Conservation (phyloP, 2,113 vertebrate species). For the Beaufortia kweichowensis region DNA sequence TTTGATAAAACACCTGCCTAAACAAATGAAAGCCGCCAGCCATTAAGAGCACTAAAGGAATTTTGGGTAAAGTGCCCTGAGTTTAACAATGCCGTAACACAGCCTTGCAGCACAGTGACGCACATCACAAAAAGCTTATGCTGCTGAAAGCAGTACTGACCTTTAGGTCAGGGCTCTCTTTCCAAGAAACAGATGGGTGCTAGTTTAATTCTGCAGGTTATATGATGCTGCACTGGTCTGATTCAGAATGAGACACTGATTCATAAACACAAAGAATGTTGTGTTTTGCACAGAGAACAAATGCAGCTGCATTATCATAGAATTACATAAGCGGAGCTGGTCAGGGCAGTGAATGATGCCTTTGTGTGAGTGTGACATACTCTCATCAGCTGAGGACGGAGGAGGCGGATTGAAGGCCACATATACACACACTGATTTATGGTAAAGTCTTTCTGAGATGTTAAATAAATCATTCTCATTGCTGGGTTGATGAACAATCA, state of each 20-base stretch:
- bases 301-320: not conserved
- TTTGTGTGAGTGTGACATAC: slow-evolving; percentile 41
- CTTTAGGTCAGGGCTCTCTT: not conserved
- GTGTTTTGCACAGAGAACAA: slow-evolving; percentile 3
- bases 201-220: slow-evolving; percentile 13
- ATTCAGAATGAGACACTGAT: not conserved
- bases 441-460: not conserved
- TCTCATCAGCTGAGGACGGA: slow-evolving; percentile 42
- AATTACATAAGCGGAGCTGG: slow-evolving; percentile 29
- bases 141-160: not conserved
- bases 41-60: slow-evolving; percentile 9
- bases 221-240: slow-evolving; percentile 5
- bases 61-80: slow-evolving; percentile 16
- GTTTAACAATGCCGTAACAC: not conserved
- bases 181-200: not conserved
- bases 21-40: not conserved
- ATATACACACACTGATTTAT: slow-evolving; percentile 7
- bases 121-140: not conserved
- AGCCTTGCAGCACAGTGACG: not conserved
- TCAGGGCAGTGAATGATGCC: slow-evolving; percentile 47
- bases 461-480: no score
- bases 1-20: not conserved
- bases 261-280: not conserved
- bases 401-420: slow-evolving; percentile 17
- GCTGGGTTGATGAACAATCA: no score